These are phyloP conservation scores for Catocala fraxini DNA, from an alignment of 2,888 invertebrate genomes.

Conservation along the genomic window DNA sequence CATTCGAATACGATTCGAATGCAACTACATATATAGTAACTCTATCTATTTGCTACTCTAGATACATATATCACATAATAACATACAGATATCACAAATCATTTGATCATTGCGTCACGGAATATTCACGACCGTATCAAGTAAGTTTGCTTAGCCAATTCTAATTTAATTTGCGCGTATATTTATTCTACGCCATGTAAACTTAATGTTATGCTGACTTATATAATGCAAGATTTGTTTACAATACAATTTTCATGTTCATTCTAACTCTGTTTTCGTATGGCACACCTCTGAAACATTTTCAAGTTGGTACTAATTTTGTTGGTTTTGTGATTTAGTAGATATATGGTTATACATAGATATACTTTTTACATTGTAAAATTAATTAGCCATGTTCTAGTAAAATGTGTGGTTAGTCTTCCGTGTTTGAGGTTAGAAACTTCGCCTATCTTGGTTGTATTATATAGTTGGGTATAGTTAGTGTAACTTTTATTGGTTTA, in stretches of 20 bases:
- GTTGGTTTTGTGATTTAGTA: constrained; percentile 3
- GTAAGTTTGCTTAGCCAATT: constrained; percentile 25
- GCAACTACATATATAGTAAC: too few relatives aligned
- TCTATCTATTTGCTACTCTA: not conserved
- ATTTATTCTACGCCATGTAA: constrained; percentile 15
- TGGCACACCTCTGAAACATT: constrained; percentile 1
- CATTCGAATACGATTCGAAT: too few relatives aligned
- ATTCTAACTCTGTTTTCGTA: constrained; percentile 54
- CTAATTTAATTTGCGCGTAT: constrained; percentile 24
- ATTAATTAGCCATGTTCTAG: too few relatives aligned
- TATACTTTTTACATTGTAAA: too few relatives aligned
- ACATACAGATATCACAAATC: not conserved
- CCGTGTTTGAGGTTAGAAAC: too few relatives aligned
- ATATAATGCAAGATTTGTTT: constrained; percentile 48
- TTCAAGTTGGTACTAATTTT: constrained; percentile 23
- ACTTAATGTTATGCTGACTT: constrained; percentile 20
- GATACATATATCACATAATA: not conserved
- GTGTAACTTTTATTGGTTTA: too few relatives aligned
- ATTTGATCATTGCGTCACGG: constrained; percentile 34
- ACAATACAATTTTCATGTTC: constrained; percentile 52
- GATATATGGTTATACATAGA: not conserved
- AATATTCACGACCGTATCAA: constrained; percentile 36
- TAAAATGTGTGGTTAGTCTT: too few relatives aligned
- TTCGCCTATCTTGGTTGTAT: too few relatives aligned
- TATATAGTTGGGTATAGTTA: too few relatives aligned